These are phyloP conservation scores for Phenganax marumi DNA, from an alignment of 92 coral and sea anemone species.

Conservation along the genomic window DNA sequence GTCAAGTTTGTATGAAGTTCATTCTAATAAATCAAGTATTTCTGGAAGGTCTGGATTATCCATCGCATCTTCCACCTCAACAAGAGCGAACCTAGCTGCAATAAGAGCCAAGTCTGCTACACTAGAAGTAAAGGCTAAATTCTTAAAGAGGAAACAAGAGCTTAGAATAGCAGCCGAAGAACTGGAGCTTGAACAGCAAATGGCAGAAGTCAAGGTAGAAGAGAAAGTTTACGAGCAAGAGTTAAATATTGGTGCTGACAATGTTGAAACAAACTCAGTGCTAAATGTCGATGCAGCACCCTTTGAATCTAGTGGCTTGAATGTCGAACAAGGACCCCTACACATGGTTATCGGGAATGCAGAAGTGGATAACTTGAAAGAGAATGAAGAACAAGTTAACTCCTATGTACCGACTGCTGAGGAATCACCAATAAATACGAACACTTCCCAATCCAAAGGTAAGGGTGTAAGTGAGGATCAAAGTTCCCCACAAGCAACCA, in stretches of 20 bases:
- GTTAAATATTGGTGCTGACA: background rate
- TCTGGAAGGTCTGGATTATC: slow-evolving; percentile 40
- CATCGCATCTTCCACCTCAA: slow-evolving; percentile 39
- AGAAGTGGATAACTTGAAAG: too few species aligned
- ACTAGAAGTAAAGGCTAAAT: slow-evolving; percentile 47
- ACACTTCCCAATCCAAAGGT: too few species aligned
- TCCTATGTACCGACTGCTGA: background rate
- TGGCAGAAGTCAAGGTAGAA: slow-evolving; percentile 65
- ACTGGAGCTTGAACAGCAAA: slow-evolving; percentile 50
- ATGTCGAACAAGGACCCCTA: too few species aligned
- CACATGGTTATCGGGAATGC: too few species aligned
- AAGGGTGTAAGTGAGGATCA: too few species aligned
- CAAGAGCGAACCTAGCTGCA: slow-evolving; percentile 44
- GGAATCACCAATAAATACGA: too few species aligned
- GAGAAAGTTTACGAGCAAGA: slow-evolving; percentile 60
- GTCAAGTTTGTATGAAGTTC: too few species aligned
- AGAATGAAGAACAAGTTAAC: too few species aligned
- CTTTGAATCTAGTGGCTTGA: too few species aligned
- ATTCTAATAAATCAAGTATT: background rate
- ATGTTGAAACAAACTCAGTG: too few species aligned
- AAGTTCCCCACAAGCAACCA: too few species aligned
- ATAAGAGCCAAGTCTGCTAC: slow-evolving; percentile 56
- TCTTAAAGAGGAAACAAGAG: slow-evolving; percentile 56
- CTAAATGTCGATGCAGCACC: too few species aligned
- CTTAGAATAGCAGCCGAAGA: slow-evolving; percentile 58